Evolutionary conservation across 1,140 invertebrate species (phyloP).

Genomic region (Papilio helenus): DNA sequence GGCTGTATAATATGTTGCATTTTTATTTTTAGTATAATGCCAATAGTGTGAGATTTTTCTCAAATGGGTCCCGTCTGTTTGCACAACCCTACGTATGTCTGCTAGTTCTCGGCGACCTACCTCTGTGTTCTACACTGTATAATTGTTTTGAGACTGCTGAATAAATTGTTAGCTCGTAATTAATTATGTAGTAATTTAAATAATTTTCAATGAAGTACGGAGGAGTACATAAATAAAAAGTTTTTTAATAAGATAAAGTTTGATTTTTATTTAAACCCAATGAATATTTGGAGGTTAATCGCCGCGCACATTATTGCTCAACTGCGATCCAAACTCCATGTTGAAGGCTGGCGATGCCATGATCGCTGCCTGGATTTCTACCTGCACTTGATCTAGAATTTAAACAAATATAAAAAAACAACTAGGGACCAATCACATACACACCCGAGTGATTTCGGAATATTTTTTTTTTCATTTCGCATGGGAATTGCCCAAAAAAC

Average conservation of each 20-base stretch:
- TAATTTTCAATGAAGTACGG: slow-evolving; percentile 70
- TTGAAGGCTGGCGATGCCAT: slow-evolving; percentile 66
- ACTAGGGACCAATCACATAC: no score
- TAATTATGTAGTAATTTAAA: slow-evolving; percentile 75
- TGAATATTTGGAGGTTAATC: slow-evolving; percentile 48
- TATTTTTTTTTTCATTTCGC: background rate
- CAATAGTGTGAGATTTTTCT: slow-evolving; percentile 40
- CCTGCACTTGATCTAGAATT: slow-evolving; percentile 64
- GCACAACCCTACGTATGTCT: slow-evolving; percentile 53
- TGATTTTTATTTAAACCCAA: slow-evolving; percentile 56
- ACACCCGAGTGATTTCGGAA: background rate
- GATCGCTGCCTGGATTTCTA: slow-evolving; percentile 70
- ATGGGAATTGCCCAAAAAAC: background rate
- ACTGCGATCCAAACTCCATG: slow-evolving; percentile 60
- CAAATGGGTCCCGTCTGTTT: slow-evolving; percentile 23
- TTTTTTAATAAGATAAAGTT: slow-evolving; percentile 64
- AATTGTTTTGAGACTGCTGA: slow-evolving; percentile 81
- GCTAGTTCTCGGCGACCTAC: slow-evolving; percentile 63
- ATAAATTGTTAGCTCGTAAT: slow-evolving; percentile 77
- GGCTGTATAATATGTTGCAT: slow-evolving; percentile 39
- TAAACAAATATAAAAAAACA: background rate
- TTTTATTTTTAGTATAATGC: slow-evolving; percentile 41
- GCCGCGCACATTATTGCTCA: slow-evolving; percentile 63
- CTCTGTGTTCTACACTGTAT: slow-evolving; percentile 73
- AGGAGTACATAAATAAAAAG: slow-evolving; percentile 78